A percentile compares a stretch with the other conserved stretches of the same genome.
Evolutionary conservation across 2,888 invertebrate genomes (phyloP).

Genomic region (Helobdella robusta): DNA sequence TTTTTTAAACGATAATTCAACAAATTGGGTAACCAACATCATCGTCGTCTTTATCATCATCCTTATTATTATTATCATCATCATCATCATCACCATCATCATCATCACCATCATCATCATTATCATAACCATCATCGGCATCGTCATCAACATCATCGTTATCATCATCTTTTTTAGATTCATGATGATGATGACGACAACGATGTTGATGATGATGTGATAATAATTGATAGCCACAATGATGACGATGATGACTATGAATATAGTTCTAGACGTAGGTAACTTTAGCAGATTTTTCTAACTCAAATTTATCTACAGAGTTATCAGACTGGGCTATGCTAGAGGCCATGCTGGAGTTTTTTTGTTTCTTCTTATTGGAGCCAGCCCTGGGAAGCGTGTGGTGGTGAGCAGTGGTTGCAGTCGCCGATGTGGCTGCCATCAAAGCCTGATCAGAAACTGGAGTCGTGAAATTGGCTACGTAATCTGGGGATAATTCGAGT

Average conservation of each 20-base stretch:
- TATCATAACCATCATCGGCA: conserved; percentile 16
- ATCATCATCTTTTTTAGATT: conserved; percentile 61
- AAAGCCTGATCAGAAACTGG: not conserved
- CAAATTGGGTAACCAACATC: too few species aligned
- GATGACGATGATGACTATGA: not conserved
- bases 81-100: too few species aligned
- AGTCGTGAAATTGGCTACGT: not conserved
- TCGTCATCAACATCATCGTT: conserved; percentile 12
- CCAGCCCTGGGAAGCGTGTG: conserved; percentile 33
- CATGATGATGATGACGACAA: too few species aligned
- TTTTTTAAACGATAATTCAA: too few species aligned
- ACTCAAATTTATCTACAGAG: not conserved
- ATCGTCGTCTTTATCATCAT: too few species aligned
- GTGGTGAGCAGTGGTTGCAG: conserved; percentile 8
- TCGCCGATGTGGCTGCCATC: conserved; percentile 1
- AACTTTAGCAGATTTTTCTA: not conserved
- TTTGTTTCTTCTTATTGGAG: conserved; percentile 27
- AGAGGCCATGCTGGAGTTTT: not conserved
- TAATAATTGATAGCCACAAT: too few species aligned
- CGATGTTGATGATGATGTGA: too few species aligned
- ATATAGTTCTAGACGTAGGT: conserved; percentile 16
- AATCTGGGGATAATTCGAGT: not conserved
- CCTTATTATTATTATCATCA: too few species aligned
- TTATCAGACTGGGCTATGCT: conserved; percentile 5
- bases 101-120: too few species aligned